Conservation (phyloP, 2,888 invertebrate genomes). For the Catonia carolina region DNA sequence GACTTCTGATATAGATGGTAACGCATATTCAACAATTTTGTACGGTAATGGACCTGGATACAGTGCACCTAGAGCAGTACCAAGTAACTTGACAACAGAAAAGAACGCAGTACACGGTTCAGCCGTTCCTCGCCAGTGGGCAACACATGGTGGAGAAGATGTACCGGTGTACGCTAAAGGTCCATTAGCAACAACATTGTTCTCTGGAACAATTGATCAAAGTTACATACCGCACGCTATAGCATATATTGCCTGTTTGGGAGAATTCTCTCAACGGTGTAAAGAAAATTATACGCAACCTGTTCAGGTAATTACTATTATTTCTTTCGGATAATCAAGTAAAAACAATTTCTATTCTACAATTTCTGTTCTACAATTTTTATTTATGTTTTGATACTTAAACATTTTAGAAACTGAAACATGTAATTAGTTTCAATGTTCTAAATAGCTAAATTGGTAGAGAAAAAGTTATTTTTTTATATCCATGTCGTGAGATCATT, state of each 20-base stretch:
- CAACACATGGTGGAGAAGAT: conserved; percentile 77
- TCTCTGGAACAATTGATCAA: conserved; percentile 66
- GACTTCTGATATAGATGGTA: conserved; percentile 64
- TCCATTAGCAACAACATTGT: conserved; percentile 34
- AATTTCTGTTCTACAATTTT: too few relatives aligned
- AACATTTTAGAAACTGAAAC: too few relatives aligned
- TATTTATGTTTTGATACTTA: too few relatives aligned
- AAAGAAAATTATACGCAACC: conserved; percentile 4
- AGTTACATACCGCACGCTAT: conserved; percentile 81
- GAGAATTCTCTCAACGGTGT: conserved; percentile 38
- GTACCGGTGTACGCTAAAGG: conserved; percentile 52
- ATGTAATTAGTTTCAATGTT: too few relatives aligned
- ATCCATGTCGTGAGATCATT: too few relatives aligned
- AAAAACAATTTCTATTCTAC: too few relatives aligned
- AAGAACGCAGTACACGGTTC: conserved; percentile 60
- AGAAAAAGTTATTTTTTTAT: too few relatives aligned
- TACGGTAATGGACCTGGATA: conserved; percentile 75
- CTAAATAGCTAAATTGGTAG: too few relatives aligned
- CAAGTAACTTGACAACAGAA: conserved; percentile 39
- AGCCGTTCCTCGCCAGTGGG: conserved; percentile 70
- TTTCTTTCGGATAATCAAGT: too few relatives aligned
- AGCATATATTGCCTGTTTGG: conserved; percentile 63
- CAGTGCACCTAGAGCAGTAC: conserved; percentile 54
- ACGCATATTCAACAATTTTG: conserved; percentile 66
- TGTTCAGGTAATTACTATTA: not conserved